These are phyloP conservation scores for Germaria angustata DNA, from an alignment of 2,888 invertebrate species.

Conservation along the genomic window DNA sequence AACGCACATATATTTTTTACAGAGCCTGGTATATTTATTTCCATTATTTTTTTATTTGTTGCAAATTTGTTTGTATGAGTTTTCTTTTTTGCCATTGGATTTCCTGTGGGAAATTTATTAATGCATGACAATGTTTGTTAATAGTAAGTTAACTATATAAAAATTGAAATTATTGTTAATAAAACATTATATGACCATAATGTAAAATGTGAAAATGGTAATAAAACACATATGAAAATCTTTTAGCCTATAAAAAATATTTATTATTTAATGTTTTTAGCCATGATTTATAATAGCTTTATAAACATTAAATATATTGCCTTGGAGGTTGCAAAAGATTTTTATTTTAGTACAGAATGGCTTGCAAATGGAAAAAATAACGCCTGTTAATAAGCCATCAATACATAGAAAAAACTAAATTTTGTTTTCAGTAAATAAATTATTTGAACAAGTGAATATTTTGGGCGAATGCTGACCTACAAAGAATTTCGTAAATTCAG, in stretches of 20 bases:
- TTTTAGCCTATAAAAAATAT: neutral
- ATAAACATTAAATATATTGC: neutral
- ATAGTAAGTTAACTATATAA: conserved; percentile 51
- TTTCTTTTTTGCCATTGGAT: conserved; percentile 42
- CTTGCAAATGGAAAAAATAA: too few relatives aligned
- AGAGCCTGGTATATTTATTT: conserved; percentile 23
- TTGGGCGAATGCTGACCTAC: too few relatives aligned
- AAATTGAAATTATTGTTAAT: conserved; percentile 61
- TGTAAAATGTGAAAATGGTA: neutral
- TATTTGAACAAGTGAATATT: too few relatives aligned
- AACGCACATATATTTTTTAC: neutral
- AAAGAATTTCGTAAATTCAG: too few relatives aligned
- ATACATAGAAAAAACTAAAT: too few relatives aligned
- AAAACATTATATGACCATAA: conserved; percentile 55
- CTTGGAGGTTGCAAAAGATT: neutral
- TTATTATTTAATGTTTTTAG: neutral
- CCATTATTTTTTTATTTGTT: conserved; percentile 34
- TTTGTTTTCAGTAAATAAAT: too few relatives aligned
- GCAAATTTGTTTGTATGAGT: conserved; percentile 3
- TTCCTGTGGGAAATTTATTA: conserved; percentile 66
- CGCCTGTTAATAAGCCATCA: too few relatives aligned
- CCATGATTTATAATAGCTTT: conserved; percentile 24
- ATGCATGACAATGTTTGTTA: conserved; percentile 58
- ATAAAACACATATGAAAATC: conserved; percentile 11
- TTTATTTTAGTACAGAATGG: too few relatives aligned